phyloP scores from a whole-genome alignment of 2,888 invertebrate genomes.

The Coleophora flavipennella region DNA sequence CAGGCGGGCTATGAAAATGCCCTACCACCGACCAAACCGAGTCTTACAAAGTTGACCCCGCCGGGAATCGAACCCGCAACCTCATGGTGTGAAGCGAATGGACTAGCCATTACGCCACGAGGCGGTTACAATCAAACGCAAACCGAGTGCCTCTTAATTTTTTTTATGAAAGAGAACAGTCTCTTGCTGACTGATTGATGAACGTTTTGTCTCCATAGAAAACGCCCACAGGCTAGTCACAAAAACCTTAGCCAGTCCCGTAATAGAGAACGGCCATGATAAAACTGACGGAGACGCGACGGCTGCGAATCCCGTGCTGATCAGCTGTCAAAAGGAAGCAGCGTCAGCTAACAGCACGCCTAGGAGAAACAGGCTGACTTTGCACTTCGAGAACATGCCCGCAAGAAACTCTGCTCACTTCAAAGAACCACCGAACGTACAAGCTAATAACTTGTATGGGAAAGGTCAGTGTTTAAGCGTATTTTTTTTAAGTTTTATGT shows the following conservation, averaged over 20 bases:
- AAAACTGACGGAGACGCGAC: constrained; percentile 47
- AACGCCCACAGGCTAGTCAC: constrained; percentile 81
- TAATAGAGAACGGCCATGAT: constrained; percentile 50
- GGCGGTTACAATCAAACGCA: too few relatives aligned
- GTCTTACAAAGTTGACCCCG: too few relatives aligned
- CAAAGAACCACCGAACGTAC: constrained; percentile 76
- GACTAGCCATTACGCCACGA: too few relatives aligned
- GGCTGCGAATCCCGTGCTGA: constrained; percentile 20
- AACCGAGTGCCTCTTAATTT: too few relatives aligned
- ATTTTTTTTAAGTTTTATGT: constrained; percentile 5
- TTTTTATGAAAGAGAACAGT: not conserved
- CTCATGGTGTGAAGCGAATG: too few relatives aligned
- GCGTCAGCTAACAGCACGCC: constrained; percentile 65
- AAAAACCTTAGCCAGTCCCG: constrained; percentile 48
- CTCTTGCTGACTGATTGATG: not conserved
- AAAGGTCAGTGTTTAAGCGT: constrained; percentile 39
- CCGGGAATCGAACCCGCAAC: too few relatives aligned
- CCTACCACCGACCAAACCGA: too few relatives aligned
- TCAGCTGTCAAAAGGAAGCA: constrained; percentile 35
- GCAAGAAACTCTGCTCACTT: constrained; percentile 80
- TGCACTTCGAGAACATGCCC: constrained; percentile 82
- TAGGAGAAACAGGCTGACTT: constrained; percentile 76
- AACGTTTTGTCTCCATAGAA: constrained; percentile 59
- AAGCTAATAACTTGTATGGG: constrained; percentile 38
- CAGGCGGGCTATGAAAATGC: too few relatives aligned